These are phyloP conservation scores for Cheilosia vulpina DNA, from an alignment of 2,888 invertebrate genomes.

Conservation along the genomic window DNA sequence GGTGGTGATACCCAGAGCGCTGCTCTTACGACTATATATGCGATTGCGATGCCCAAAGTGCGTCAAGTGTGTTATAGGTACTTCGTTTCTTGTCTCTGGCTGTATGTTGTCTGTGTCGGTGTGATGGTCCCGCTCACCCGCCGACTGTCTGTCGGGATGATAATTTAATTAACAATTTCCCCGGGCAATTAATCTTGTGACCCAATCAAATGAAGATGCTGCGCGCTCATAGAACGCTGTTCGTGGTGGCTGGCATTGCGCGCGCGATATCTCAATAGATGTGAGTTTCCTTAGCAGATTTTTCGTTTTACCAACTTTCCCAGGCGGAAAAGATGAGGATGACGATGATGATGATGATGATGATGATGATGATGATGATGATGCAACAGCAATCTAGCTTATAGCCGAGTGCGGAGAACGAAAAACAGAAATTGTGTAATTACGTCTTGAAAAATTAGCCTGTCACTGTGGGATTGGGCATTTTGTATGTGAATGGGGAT, in stretches of 20 bases:
- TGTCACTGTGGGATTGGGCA: constrained; percentile 70
- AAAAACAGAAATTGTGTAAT: constrained; percentile 48
- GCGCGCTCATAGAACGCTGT: constrained; percentile 38
- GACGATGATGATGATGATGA: not conserved
- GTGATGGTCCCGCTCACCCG: constrained; percentile 53
- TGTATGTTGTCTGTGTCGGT: not conserved
- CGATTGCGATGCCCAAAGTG: constrained; percentile 35
- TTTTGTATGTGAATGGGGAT: constrained; percentile 33
- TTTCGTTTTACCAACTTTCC: constrained; percentile 43
- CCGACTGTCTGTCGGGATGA: constrained; percentile 75
- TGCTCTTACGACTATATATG: not conserved
- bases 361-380: constrained; percentile 50
- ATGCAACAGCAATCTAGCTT: constrained; percentile 39
- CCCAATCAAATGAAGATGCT: constrained; percentile 73
- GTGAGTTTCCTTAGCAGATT: constrained; percentile 12
- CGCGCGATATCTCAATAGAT: constrained; percentile 66
- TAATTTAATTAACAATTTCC: constrained; percentile 82
- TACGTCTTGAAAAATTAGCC: constrained; percentile 74
- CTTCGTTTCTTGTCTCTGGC: constrained; percentile 31
- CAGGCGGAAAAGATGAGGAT: constrained; percentile 37
- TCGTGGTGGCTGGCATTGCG: constrained; percentile 18
- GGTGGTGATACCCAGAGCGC: constrained; percentile 12
- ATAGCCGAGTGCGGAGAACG: not conserved
- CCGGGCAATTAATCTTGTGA: constrained; percentile 81
- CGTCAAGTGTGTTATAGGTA: constrained; percentile 63